These are phyloP conservation scores for Aurelia aurita complex sp. Pacific DNA, from an alignment of 30 jellyfish, hydroid and myxozoan genomes.

Conservation along the genomic window DNA sequence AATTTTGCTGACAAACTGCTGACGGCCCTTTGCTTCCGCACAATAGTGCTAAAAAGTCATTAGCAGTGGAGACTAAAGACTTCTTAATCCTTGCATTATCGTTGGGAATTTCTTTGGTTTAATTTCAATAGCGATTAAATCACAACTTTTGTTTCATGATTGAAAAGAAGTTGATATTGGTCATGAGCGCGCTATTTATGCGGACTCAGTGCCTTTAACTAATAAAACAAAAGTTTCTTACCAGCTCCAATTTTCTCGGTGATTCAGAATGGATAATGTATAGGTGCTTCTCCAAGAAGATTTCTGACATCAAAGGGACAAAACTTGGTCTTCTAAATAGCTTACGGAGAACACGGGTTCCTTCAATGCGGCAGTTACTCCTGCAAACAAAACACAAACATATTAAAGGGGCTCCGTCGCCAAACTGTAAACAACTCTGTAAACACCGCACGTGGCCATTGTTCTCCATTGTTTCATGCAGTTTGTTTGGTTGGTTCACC, in stretches of 20 bases:
- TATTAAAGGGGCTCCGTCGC: too few species aligned
- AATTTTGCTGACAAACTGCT: too few species aligned
- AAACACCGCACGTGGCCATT: too few species aligned
- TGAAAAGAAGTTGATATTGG: too few species aligned
- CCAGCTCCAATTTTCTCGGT: conserved; percentile 37
- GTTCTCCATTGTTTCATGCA: too few species aligned
- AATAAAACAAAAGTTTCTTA: neutral
- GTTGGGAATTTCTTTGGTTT: too few species aligned
- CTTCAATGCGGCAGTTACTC: conserved; percentile 69
- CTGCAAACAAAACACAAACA: conserved; percentile 3
- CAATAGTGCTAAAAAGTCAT: neutral
- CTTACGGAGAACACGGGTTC: conserved; percentile 65
- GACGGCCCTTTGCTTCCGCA: neutral
- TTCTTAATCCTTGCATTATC: too few species aligned
- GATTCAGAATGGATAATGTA: conserved; percentile 50
- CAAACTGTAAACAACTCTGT: too few species aligned
- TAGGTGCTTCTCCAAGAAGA: conserved; percentile 45
- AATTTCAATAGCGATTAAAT: too few species aligned
- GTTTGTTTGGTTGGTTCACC: too few species aligned
- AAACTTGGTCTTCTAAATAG: conserved; percentile 56
- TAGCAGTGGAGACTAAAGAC: neutral
- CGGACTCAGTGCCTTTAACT: neutral
- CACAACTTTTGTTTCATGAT: too few species aligned
- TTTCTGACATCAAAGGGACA: conserved; percentile 60
- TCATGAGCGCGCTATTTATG: too few species aligned